Evolutionary conservation across 92 coral and sea anemone species (phyloP), one percentile per base, ranked within the genome.

Genomic region (Nematostella vectensis): DNA sequence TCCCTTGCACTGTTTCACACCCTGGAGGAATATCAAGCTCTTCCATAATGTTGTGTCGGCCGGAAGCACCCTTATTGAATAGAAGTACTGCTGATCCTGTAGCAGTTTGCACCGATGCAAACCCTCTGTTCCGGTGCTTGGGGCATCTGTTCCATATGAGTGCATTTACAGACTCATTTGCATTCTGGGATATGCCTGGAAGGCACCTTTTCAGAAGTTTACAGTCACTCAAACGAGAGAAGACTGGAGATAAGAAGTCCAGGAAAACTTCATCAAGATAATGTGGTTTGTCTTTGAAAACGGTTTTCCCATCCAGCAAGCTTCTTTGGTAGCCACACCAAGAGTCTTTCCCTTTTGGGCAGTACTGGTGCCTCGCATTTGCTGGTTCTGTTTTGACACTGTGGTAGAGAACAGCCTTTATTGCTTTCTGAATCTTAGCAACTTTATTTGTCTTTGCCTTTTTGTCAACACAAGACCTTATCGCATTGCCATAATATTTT

Each of bases 81-180:
- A 60, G 62, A 12, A 68, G 65, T 26, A 71, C 61, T 4, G 75
- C 64, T 1, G 76, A 47, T 20, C 59, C 55, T 18, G 71, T 48
- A 23, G 76, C 76, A 28, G 36, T 54, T 22, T 30, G 69, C 1
- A 65, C 58, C 39, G 66, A 29, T 20, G 49, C 53, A 8, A 31
- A 25, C 48, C 81, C 81, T 48, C 45, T 29, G 65, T 64, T 47
- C 37, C 57, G 68, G 39, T 76, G 82, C 42, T 68, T 68, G 21
- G 71, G 71, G 54, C 55, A 36, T 21, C 23, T 76, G 51, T 55
- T 76, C 77, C 71, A 69, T 4, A 76, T 63, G 42, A 56, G 65
- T 49, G 76, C 50, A 61, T 69, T 69, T 29, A 76, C 65, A 13
- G 76, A 69, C 47, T 68, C 76, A 27, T 76, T 61, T 48, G 83